Conservation (phyloP, 2,888 invertebrate genomes). For the Dusona sp. region DNA sequence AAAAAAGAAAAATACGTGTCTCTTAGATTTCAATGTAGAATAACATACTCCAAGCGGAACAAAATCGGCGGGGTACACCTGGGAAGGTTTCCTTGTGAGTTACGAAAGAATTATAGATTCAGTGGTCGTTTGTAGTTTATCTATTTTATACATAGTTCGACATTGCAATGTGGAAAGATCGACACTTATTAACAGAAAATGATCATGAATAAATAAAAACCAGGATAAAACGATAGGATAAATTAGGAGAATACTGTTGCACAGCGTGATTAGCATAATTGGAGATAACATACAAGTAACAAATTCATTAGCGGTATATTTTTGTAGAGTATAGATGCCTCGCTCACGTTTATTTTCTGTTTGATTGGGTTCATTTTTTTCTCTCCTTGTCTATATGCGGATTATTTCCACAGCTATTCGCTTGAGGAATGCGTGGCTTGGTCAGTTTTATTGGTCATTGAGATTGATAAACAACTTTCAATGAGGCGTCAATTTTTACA, state of each 20-base stretch:
- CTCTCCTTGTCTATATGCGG: background rate
- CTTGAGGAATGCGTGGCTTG: background rate
- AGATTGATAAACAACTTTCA: background rate
- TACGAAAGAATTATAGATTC: slow-evolving; percentile 41
- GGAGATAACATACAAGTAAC: background rate
- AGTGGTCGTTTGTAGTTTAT: slow-evolving; percentile 12
- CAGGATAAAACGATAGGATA: background rate
- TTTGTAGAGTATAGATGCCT: background rate
- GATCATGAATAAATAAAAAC: background rate
- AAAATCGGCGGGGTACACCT: no score
- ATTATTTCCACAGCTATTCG: background rate
- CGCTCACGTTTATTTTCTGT: background rate
- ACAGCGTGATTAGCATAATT: background rate
- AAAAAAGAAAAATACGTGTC: no score
- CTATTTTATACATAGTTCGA: slow-evolving; percentile 12
- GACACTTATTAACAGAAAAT: background rate
- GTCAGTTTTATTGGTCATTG: background rate
- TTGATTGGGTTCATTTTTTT: background rate
- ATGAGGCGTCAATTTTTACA: background rate
- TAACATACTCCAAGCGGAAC: no score
- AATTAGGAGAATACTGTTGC: background rate
- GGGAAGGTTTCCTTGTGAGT: no score
- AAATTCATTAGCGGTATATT: background rate
- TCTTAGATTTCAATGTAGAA: no score
- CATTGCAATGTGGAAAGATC: background rate